Evolutionary conservation across 2,888 invertebrate species (phyloP).

Genomic region (Hirtodrosophila trivittata): DNA sequence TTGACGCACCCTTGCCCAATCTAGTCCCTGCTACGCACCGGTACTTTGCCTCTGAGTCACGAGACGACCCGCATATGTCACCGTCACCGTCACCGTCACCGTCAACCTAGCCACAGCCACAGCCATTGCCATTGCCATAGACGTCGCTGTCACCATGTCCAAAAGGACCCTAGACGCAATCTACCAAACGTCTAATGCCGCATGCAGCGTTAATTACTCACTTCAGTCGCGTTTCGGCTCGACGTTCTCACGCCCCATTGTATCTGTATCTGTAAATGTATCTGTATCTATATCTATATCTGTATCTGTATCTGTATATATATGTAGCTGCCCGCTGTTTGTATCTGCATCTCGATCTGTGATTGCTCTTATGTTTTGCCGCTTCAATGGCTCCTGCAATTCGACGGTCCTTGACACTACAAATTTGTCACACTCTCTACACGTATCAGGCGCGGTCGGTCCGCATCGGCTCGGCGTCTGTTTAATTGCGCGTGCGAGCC

Average conservation of each 20-base stretch:
- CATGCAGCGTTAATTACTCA: constrained; percentile 78
- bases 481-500: constrained; percentile 77
- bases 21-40: constrained; percentile 34
- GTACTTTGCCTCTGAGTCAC: constrained; percentile 48
- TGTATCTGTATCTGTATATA: constrained; percentile 38
- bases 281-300: constrained; percentile 20
- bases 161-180: constrained; percentile 68
- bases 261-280: constrained; percentile 47
- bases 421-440: constrained; percentile 69
- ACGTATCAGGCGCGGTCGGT: constrained; percentile 4
- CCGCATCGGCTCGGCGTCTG: no score
- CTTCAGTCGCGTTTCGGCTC: constrained; percentile 57
- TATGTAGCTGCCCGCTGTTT: constrained; percentile 8
- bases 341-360: constrained; percentile 66
- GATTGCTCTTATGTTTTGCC: constrained; percentile 79
- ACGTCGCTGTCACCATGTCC: constrained; percentile 39
- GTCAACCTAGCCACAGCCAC: constrained; percentile 11
- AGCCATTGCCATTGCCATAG: constrained; percentile 50
- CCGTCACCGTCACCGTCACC: constrained; percentile 41
- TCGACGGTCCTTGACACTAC: constrained; percentile 52
- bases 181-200: constrained; percentile 45
- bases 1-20: constrained; percentile 66
- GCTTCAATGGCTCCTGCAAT: constrained; percentile 64
- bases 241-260: constrained; percentile 59
- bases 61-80: constrained; percentile 73